Conservation (phyloP, 1,140 invertebrate species). For the Hylaeus volcanicus region DNA sequence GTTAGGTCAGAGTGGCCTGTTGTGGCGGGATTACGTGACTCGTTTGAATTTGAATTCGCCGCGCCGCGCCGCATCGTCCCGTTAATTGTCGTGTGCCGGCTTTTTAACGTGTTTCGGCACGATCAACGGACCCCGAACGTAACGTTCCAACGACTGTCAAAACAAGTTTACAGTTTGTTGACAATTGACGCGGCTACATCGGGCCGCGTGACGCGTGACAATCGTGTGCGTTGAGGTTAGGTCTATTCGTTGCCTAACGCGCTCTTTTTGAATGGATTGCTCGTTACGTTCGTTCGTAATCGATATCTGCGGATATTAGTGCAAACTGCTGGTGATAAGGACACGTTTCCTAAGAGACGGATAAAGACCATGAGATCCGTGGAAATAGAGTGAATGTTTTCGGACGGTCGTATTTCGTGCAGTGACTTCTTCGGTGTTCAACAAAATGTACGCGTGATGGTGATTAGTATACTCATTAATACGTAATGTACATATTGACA, state of each 20-base stretch:
- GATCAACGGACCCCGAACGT: not conserved
- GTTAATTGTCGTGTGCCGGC: not conserved
- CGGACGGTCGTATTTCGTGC: conserved; percentile 62
- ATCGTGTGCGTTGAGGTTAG: conserved; percentile 69
- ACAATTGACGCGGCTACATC: not conserved
- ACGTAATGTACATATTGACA: not conserved
- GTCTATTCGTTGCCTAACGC: conserved; percentile 57
- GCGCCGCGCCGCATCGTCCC: conserved; percentile 5
- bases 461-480: conserved; percentile 51
- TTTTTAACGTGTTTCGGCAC: not conserved
- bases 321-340: conserved; percentile 44
- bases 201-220: conserved; percentile 22
- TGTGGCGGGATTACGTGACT: conserved; percentile 59
- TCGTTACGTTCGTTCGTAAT: conserved; percentile 3
- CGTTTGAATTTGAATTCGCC: conserved; percentile 66
- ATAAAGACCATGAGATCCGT: conserved; percentile 50
- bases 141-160: not conserved
- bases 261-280: conserved; percentile 61
- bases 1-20: conserved; percentile 72
- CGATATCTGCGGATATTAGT: conserved; percentile 35
- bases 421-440: conserved; percentile 62
- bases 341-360: conserved; percentile 52
- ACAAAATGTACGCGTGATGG: conserved; percentile 62
- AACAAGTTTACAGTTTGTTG: not conserved
- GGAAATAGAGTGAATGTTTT: conserved; percentile 62